These are phyloP conservation scores for Lasiurus cinereus DNA, from an alignment of 2,113 vertebrate genomes.

Conservation along the genomic window DNA sequence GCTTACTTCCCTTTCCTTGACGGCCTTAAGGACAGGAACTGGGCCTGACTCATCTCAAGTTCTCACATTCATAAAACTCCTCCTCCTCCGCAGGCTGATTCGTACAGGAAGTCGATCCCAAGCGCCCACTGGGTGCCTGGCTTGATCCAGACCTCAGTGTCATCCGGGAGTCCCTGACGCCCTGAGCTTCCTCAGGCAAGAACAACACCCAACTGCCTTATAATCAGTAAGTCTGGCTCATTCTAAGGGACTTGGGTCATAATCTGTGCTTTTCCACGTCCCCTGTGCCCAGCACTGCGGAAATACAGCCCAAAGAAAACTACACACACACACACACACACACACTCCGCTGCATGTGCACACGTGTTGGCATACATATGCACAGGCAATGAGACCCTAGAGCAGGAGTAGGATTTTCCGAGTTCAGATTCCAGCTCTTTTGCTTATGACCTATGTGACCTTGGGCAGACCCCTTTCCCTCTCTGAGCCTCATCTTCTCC, in stretches of 20 bases:
- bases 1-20: not conserved
- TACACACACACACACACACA: not conserved
- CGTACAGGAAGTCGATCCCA: not conserved
- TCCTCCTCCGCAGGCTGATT: not conserved
- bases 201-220: not conserved
- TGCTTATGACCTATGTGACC: not conserved
- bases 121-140: fast-evolving
- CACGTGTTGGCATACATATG: no score
- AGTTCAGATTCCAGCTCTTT: not conserved
- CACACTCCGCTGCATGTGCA: no score
- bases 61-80: not conserved
- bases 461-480: not conserved
- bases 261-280: not conserved
- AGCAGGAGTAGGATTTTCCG: not conserved
- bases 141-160: not conserved
- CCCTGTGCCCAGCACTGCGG: not conserved
- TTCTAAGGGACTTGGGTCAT: no score
- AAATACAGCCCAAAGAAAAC: not conserved
- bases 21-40: not conserved
- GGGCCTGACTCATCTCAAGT: no score
- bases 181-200: not conserved
- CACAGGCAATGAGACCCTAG: no score
- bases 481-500: not conserved
- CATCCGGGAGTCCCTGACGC: fast-evolving
- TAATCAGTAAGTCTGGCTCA: fast-evolving